A percentile compares a stretch with the other conserved stretches of the same genome.
Evolutionary conservation across 2,113 vertebrate species (phyloP).

Genomic region (Nycticryphes semicollaris): DNA sequence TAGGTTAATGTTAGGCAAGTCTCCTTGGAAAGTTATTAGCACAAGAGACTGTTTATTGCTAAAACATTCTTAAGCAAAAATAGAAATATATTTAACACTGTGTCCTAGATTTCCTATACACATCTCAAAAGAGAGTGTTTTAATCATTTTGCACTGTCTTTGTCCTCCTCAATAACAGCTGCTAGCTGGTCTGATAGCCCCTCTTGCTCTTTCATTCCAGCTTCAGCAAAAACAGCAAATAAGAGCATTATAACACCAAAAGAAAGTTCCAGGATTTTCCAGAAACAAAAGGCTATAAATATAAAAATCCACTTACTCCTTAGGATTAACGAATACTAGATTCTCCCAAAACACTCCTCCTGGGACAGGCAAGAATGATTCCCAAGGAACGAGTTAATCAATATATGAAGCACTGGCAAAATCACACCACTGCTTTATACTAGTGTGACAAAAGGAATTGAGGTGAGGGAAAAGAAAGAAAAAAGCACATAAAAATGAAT

Average conservation of each 20-base stretch:
- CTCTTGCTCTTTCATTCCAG: not conserved
- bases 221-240: not conserved
- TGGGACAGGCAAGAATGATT: not conserved
- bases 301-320: not conserved
- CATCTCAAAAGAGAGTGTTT: not conserved
- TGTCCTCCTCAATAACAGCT: conserved; percentile 12
- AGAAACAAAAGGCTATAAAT: not conserved
- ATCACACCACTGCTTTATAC: not conserved
- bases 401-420: not conserved
- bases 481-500: not conserved
- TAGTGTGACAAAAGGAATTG: not conserved
- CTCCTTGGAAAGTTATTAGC: conserved; percentile 67
- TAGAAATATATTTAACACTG: conserved; percentile 56
- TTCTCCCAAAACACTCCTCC: not conserved
- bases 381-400: not conserved
- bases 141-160: conserved; percentile 7
- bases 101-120: not conserved
- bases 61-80: conserved; percentile 67
- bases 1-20: conserved; percentile 55
- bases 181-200: not conserved
- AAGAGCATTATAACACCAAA: not conserved
- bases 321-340: not conserved
- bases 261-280: not conserved
- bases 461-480: not conserved
- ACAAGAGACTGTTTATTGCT: conserved; percentile 60